Evolutionary conservation across 2,113 vertebrate genomes (phyloP).

Genomic region (Strix uralensis): DNA sequence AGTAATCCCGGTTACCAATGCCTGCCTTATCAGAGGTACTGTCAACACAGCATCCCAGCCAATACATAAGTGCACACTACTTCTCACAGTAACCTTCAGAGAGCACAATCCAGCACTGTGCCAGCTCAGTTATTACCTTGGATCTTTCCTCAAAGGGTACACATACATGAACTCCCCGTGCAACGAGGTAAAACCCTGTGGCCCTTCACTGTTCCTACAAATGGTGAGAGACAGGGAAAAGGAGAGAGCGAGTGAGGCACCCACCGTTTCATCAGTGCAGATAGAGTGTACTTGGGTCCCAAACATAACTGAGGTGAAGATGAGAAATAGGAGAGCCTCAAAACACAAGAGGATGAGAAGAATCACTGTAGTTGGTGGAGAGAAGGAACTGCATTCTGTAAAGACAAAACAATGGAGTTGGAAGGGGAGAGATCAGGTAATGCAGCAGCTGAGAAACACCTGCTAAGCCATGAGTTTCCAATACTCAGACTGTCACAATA

Average conservation of each 20-base stretch:
- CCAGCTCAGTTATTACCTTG: not conserved
- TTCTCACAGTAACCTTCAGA: not conserved
- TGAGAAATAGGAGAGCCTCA: conserved; percentile 94
- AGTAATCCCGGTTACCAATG: not conserved
- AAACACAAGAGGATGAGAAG: conserved; percentile 96
- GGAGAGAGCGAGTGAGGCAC: conserved; percentile 20
- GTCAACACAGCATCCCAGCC: not conserved
- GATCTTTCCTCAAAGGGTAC: not conserved
- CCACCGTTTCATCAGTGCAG: conserved; percentile 95
- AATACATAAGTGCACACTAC: rapidly evolving
- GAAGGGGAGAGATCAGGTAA: not conserved
- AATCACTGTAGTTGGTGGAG: conserved; percentile 93
- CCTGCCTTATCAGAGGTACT: not conserved
- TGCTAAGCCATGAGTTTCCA: not conserved
- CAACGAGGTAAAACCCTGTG: not conserved
- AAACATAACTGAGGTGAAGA: conserved; percentile 98
- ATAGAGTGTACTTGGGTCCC: conserved; percentile 98
- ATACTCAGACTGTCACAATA: not conserved
- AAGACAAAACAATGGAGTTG: not conserved
- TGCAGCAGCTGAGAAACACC: not conserved
- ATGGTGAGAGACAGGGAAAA: not conserved
- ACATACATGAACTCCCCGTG: not conserved
- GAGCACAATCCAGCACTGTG: not conserved
- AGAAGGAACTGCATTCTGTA: conserved; percentile 95
- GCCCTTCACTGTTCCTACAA: not conserved